Evolutionary conservation across 2,888 invertebrate genomes (phyloP), one percentile per base, ranked within the genome.

Genomic region (Maniola hyperantus): DNA sequence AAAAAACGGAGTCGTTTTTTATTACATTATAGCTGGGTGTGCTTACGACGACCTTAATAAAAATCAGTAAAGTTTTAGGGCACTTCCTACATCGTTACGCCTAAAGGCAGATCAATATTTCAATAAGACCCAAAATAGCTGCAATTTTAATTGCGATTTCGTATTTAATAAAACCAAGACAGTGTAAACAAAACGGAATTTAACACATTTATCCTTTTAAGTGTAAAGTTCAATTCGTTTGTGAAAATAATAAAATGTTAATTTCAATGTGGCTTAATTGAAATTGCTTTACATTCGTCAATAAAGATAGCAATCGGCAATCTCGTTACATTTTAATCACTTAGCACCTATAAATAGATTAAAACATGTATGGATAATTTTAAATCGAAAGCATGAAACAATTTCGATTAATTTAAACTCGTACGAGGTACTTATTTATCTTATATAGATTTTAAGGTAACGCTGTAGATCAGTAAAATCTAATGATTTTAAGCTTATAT

Each of bases 331-430:
- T 64, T 72, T 71, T 71, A 74, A 74, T 73, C 72, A 64, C 59
- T 63, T 55, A 58, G 62, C 62, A 64, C 66, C 50, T 60, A 60
- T 50, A 50, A 48, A 60, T 60, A 48, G 46, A 69, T 67, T 63
- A 69, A 70, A 70, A 69, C 59, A 48, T 72, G 77, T 59, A 39
- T 48, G 54, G 15, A 55, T 53, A 53, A 51, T 51, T 59, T 65
- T 36, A 50, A 48, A 55, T 66, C 53, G 20, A 57, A 50, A 42
- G 76, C 75, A 74, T 66, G 66, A 66, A 77, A 70, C 79, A 79
- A 42, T 65, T 58, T 53, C 65, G 69, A 69, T 67, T 72, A 72
- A 34, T 65, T 50, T 44, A 34, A 63, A 48, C 20, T 44, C 54
- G 5, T 46, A 11, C 36, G 46, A 15, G n/a, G n/a, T 44, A 1